Conservation (phyloP, 2,113 vertebrate genomes). For the Sapajus apella region DNA sequence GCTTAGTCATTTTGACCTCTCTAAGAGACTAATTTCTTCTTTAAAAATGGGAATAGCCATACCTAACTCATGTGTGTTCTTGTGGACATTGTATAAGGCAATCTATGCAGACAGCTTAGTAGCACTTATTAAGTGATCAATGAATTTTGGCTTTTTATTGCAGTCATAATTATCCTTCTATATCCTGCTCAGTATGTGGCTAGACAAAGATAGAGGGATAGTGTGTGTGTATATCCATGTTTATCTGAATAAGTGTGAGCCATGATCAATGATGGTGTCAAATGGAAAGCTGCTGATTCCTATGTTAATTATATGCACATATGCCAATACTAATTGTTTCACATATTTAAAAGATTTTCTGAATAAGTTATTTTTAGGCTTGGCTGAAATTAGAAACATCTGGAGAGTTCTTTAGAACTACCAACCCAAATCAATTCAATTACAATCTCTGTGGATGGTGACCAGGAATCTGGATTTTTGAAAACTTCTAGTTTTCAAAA, state of each 20-base stretch:
- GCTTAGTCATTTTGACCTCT: neutral
- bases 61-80: neutral
- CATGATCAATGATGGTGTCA: neutral
- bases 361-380: neutral
- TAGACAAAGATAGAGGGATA: neutral
- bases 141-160: neutral
- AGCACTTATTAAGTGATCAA: neutral
- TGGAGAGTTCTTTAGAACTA: neutral
- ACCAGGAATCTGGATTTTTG: neutral
- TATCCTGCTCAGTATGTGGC: neutral
- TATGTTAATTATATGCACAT: neutral
- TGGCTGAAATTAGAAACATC: neutral
- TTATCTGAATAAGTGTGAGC: neutral
- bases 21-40: neutral
- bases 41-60: neutral
- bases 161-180: neutral
- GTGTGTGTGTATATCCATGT: neutral
- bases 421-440: neutral
- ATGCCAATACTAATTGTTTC: neutral
- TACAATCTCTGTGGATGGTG: neutral
- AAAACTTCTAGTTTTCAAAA: neutral
- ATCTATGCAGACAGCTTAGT: neutral
- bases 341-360: neutral
- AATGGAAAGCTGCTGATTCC: neutral
- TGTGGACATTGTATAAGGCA: neutral